Percentiles rank a stretch among this genome's conserved stretches.
phyloP scores from a whole-genome alignment of 2,113 vertebrate genomes.

The Tragulus kanchil region DNA sequence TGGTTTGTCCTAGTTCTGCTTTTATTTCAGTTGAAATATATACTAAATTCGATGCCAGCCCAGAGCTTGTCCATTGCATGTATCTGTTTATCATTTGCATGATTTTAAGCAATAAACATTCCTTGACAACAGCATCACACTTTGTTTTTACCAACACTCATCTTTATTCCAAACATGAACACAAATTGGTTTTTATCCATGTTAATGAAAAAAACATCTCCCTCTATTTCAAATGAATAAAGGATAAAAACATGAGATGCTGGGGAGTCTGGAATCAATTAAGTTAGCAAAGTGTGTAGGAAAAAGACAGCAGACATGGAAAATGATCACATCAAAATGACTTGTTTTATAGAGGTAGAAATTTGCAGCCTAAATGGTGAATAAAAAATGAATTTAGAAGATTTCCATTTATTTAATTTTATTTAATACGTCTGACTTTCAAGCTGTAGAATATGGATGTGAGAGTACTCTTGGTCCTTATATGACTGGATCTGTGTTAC shows the following conservation, averaged over 20 bases:
- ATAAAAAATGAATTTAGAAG: constrained; percentile 51
- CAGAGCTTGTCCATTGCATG: neutral
- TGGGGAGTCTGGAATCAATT: constrained; percentile 60
- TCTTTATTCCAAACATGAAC: neutral
- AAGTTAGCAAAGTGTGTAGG: constrained; percentile 46
- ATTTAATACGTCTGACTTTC: constrained; percentile 49
- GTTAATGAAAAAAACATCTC: constrained; percentile 44
- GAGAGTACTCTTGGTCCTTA: neutral
- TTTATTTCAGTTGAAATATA: constrained; percentile 34
- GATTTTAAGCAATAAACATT: constrained; percentile 12
- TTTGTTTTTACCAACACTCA: constrained; percentile 17
- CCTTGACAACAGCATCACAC: neutral
- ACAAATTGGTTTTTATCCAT: constrained; percentile 13
- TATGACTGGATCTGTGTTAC: constrained; percentile 11
- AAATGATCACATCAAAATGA: constrained; percentile 33
- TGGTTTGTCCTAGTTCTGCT: neutral
- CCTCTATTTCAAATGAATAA: constrained; percentile 42
- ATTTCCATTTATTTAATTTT: constrained; percentile 37
- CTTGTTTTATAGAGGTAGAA: constrained; percentile 59
- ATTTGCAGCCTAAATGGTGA: constrained; percentile 17
- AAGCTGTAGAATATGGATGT: neutral
- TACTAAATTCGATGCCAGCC: neutral
- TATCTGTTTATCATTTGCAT: neutral
- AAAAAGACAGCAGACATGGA: constrained; percentile 58
- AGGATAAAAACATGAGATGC: constrained; percentile 46